Evolutionary conservation across 1,140 invertebrate genomes (phyloP).

Genomic region (Pectinophora gossypiella): DNA sequence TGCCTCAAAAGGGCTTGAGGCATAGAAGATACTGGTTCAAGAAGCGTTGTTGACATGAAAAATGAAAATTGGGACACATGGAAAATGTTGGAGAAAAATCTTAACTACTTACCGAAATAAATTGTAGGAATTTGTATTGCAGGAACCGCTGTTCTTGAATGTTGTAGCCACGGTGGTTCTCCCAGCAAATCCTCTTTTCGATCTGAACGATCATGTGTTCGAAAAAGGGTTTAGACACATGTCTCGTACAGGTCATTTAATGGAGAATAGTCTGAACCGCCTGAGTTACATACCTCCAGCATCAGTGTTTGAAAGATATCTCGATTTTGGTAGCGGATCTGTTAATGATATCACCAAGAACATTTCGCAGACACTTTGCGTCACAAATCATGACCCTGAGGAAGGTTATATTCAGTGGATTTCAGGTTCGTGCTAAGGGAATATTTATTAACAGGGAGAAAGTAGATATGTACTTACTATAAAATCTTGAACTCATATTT

Average conservation of each 20-base stretch:
- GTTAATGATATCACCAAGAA: conserved; percentile 46
- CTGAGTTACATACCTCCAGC: conserved; percentile 51
- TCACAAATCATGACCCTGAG: conserved; percentile 54
- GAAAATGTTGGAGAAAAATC: background rate
- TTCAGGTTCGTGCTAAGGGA: conserved; percentile 32
- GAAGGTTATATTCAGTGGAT: conserved; percentile 63
- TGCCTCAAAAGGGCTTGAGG: too few relatives aligned
- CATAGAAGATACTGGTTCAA: too few relatives aligned
- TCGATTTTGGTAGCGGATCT: conserved; percentile 59
- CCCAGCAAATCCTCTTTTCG: conserved; percentile 40
- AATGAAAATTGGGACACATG: too few relatives aligned
- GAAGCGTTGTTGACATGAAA: too few relatives aligned
- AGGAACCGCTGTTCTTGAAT: conserved; percentile 57
- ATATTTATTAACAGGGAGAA: background rate
- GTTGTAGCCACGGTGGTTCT: conserved; percentile 43
- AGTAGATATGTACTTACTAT: background rate
- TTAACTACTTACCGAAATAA: background rate
- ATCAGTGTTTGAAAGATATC: conserved; percentile 52
- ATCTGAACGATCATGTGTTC: conserved; percentile 44
- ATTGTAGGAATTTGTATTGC: conserved; percentile 13
- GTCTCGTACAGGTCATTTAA: conserved; percentile 40
- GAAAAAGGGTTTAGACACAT: conserved; percentile 45
- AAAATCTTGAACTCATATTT: background rate
- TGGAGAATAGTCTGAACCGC: conserved; percentile 62
- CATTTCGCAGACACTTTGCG: conserved; percentile 59